These are phyloP conservation scores for Periophthalmus magnuspinnatus DNA, from an alignment of 2,797 vertebrate species.

Conservation along the genomic window DNA sequence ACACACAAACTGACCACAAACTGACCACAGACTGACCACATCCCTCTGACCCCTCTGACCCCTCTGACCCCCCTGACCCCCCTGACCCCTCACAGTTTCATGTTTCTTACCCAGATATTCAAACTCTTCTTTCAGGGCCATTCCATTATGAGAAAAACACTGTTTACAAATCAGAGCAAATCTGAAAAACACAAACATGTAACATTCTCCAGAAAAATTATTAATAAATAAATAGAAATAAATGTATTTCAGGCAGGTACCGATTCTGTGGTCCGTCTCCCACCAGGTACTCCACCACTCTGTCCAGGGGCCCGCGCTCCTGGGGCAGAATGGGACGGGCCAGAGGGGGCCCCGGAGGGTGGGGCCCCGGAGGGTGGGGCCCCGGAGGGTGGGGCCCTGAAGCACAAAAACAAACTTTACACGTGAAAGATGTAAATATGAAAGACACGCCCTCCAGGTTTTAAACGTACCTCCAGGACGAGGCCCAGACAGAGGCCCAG, in stretches of 20 bases:
- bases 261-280: conserved; percentile 98
- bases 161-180: conserved; percentile 97
- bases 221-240: too few relatives aligned
- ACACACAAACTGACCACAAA: too few relatives aligned
- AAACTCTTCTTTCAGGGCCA: conserved; percentile 98
- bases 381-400: conserved; percentile 90
- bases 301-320: conserved; percentile 88
- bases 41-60: too few relatives aligned
- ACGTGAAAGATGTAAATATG: too few relatives aligned
- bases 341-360: too few relatives aligned
- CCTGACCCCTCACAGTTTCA: background rate
- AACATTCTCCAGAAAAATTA: too few relatives aligned
- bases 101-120: conserved; percentile 88
- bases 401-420: too few relatives aligned
- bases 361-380: too few relatives aligned
- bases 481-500: too few relatives aligned
- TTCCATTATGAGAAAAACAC: conserved; percentile 97
- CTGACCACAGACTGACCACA: too few relatives aligned
- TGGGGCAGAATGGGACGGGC: conserved; percentile 90
- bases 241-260: conserved; percentile 72
- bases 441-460: too few relatives aligned
- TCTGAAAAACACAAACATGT: conserved; percentile 60
- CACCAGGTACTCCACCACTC: conserved; percentile 95
- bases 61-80: background rate
- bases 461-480: too few relatives aligned